Conservation (phyloP, 1,140 invertebrate genomes). For the Luehdorfia chinensis region DNA sequence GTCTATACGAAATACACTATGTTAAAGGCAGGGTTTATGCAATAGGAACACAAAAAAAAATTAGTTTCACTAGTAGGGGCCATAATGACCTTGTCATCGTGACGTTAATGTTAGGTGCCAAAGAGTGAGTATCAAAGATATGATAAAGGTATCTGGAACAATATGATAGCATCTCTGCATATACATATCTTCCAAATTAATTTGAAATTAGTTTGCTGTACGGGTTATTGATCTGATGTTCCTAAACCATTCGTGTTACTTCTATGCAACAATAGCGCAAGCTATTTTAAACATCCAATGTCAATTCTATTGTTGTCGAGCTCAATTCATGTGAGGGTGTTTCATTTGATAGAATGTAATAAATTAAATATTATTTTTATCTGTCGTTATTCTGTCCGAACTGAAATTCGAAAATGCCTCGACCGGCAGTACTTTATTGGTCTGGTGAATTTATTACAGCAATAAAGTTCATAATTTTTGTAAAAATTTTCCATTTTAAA, state of each 20-base stretch:
- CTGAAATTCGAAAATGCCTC: slow-evolving; percentile 46
- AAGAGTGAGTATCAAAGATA: slow-evolving; percentile 74
- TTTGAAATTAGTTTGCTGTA: slow-evolving; percentile 67
- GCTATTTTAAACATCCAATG: slow-evolving; percentile 38
- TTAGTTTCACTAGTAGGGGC: slow-evolving; percentile 25
- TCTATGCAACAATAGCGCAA: slow-evolving; percentile 53
- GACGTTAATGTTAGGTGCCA: slow-evolving; percentile 69
- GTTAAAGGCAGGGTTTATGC: slow-evolving; percentile 34
- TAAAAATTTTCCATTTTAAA: slow-evolving; percentile 63
- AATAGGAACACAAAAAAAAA: slow-evolving; percentile 22
- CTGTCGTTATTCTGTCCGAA: slow-evolving; percentile 57
- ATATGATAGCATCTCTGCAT: slow-evolving; percentile 55
- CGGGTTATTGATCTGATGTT: slow-evolving; percentile 75
- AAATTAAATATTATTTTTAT: slow-evolving; percentile 49
- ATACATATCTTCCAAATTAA: slow-evolving; percentile 67
- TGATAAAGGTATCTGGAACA: slow-evolving; percentile 47
- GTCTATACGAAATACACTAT: slow-evolving; percentile 16
- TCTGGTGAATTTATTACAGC: slow-evolving; percentile 70
- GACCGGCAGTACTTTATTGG: slow-evolving; percentile 48
- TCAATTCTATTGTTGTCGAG: slow-evolving; percentile 72
- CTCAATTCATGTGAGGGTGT: slow-evolving; percentile 66
- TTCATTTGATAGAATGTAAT: slow-evolving; percentile 50
- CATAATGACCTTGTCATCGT: slow-evolving; percentile 46
- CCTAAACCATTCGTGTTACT: slow-evolving; percentile 62
- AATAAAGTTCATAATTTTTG: slow-evolving; percentile 70